phyloP scores from a whole-genome alignment of 2,888 invertebrate genomes.

The Octonoba sinensis region DNA sequence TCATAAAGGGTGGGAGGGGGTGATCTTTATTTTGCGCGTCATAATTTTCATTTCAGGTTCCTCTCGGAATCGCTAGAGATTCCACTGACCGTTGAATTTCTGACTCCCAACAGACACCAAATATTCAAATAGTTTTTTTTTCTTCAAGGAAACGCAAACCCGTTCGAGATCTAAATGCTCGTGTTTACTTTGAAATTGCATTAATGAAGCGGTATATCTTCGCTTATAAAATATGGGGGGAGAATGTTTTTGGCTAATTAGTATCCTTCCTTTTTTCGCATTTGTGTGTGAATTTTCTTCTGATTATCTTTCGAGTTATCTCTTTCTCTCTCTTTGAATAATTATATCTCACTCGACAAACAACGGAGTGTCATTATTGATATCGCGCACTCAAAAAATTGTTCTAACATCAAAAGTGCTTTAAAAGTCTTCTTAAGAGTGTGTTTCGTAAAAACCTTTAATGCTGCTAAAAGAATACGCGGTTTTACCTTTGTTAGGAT shows the following conservation, averaged over 20 bases:
- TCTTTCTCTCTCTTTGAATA: constrained; percentile 60
- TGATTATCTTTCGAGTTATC: constrained; percentile 63
- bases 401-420: constrained; percentile 60
- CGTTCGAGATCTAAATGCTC: constrained; percentile 63
- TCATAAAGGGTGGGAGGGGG: constrained; percentile 22
- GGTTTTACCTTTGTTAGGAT: constrained; percentile 64
- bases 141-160: constrained; percentile 36
- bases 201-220: constrained; percentile 60
- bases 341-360: constrained; percentile 58
- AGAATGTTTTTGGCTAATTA: constrained; percentile 53
- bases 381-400: constrained; percentile 40
- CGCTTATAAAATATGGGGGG: constrained; percentile 56
- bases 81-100: constrained; percentile 57
- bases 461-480: constrained; percentile 49
- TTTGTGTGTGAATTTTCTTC: constrained; percentile 61
- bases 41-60: constrained; percentile 50
- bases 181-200: constrained; percentile 64
- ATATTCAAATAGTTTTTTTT: constrained; percentile 56
- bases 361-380: constrained; percentile 63
- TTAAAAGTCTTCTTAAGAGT: constrained; percentile 60
- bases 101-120: constrained; percentile 47
- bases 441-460: constrained; percentile 55
- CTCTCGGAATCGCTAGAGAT: no score
- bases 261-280: constrained; percentile 37
- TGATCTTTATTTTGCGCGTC: constrained; percentile 55